These are phyloP conservation scores for Bacillus rossius DNA, from an alignment of 1,140 invertebrate genomes.

Conservation along the genomic window DNA sequence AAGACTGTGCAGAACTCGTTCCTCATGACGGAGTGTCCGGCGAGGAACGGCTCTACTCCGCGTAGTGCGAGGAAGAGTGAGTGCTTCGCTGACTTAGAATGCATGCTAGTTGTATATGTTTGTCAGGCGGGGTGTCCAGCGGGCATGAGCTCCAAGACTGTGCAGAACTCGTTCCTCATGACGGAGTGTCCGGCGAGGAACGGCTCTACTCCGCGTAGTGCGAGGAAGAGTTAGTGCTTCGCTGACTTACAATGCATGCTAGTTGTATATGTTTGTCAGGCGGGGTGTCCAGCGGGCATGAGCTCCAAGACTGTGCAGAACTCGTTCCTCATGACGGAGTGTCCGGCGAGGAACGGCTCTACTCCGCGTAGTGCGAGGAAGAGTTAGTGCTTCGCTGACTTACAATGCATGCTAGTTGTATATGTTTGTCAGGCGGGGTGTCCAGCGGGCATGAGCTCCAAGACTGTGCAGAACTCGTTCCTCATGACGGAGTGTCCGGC, in stretches of 20 bases:
- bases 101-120: too few species aligned
- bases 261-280: too few species aligned
- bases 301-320: constrained; percentile 10
- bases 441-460: too few species aligned
- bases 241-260: too few species aligned
- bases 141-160: too few species aligned
- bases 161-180: constrained; percentile 12
- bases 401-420: too few species aligned
- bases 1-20: constrained; percentile 9
- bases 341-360: constrained; percentile 10
- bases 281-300: too few species aligned
- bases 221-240: constrained; percentile 12
- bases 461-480: constrained; percentile 11
- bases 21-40: constrained; percentile 5
- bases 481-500: constrained; percentile 6
- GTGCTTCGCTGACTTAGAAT: too few species aligned
- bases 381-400: too few species aligned
- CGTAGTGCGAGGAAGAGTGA: constrained; percentile 9
- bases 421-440: too few species aligned
- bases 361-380: constrained; percentile 9
- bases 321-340: constrained; percentile 10
- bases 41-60: constrained; percentile 14
- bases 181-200: constrained; percentile 9
- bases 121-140: too few species aligned
- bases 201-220: constrained; percentile 9